These are phyloP conservation scores for Cataglyphis altisquamis DNA, from an alignment of 2,888 invertebrate species.

Conservation along the genomic window DNA sequence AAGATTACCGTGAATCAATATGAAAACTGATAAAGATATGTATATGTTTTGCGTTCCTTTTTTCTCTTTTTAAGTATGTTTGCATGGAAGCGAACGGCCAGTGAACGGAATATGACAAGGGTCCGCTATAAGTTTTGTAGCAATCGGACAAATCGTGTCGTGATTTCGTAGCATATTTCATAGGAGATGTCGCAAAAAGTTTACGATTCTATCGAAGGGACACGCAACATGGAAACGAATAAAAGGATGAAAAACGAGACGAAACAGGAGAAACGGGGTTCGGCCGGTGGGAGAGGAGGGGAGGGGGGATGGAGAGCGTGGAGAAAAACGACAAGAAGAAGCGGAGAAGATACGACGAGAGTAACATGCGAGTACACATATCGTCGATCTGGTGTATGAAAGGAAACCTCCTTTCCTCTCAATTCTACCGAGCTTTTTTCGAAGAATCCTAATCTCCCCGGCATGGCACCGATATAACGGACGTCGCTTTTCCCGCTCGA, in stretches of 20 bases:
- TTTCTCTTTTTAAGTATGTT: background rate
- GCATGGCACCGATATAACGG: slow-evolving; percentile 47
- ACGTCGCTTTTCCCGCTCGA: slow-evolving; percentile 19
- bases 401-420: slow-evolving; percentile 43
- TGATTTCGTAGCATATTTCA: slow-evolving; percentile 5
- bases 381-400: slow-evolving; percentile 44
- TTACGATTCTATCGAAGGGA: background rate
- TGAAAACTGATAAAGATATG: background rate
- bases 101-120: background rate
- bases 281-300: too few species aligned
- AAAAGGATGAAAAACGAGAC: background rate
- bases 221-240: slow-evolving; percentile 34
- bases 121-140: background rate
- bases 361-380: slow-evolving; percentile 44
- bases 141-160: background rate
- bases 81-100: background rate
- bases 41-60: background rate
- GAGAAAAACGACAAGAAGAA: background rate
- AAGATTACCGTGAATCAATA: background rate
- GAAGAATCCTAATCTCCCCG: slow-evolving; percentile 69
- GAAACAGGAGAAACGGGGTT: background rate
- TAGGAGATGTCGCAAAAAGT: slow-evolving; percentile 8
- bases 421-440: slow-evolving; percentile 34
- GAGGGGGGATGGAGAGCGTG: background rate
- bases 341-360: slow-evolving; percentile 12